Evolutionary conservation across 2,888 invertebrate genomes (phyloP), one percentile per base, ranked within the genome.

Genomic region (Terebella lapidaria): DNA sequence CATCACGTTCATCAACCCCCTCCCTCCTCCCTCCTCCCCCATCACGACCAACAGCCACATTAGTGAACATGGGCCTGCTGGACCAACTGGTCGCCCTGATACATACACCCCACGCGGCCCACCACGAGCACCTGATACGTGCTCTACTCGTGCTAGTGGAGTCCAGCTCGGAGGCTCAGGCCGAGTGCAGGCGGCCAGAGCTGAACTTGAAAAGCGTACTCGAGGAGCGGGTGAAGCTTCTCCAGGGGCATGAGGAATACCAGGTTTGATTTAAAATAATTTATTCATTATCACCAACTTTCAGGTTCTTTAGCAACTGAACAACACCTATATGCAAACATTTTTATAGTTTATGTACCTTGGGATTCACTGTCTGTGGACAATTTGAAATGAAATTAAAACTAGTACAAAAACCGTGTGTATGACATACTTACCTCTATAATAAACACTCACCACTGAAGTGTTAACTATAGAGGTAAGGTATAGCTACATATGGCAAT

Each of bases 61-160:
- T 82, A 30, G 78, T 75, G 66, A 72, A 78, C 26, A 79, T 78
- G 68, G 81, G 81, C 15, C 74, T 81, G 69, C 74, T 81, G 29
- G 77, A 77, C 26, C 80, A 80, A 61, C 64, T 82, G 45, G 71
- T 80, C 0, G 74, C 72, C 29, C 70, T 79, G 28, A 66, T 82
- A 20, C 71, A 71, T 49, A n/a, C 20, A 26, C 42, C 52, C 5
- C 80, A 81, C 59, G 66, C 70, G n/a, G 56, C 71, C 66, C 64
- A 79, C 59, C 83, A 85, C 65, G 86, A 86, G 72, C 84, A 85
- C 69, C 69, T 85, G 4, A 72, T 85, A 60, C 76, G 81, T 3
- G 81, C 85, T 1, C 72, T 86, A 26, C 70, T 82, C 20, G 70
- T 76, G 20, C 67, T 86, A 20, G 79, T 83, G 2, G 77, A 79